Conservation (phyloP, 2,888 invertebrate species). For the Andrena fulva region DNA sequence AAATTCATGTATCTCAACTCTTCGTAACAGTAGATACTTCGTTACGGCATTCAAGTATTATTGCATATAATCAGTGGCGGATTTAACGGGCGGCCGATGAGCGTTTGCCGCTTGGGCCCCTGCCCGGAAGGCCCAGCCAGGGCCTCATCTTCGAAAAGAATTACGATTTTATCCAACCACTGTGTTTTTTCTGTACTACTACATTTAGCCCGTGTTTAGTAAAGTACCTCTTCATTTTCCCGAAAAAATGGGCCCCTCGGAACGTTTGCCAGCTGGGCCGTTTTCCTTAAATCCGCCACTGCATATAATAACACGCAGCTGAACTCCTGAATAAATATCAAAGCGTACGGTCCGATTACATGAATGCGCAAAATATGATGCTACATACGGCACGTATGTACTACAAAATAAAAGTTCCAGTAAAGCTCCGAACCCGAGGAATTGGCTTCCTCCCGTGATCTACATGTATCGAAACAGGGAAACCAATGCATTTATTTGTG, state of each 20-base stretch:
- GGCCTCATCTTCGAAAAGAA: no score
- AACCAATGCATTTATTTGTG: constrained; percentile 45
- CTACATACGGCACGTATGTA: constrained; percentile 53
- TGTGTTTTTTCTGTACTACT: no score
- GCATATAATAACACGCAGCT: neutral
- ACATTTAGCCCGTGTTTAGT: no score
- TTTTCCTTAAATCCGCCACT: no score
- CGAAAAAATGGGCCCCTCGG: no score
- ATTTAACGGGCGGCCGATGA: no score
- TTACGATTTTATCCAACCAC: no score
- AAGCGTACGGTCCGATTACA: constrained; percentile 22
- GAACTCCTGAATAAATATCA: constrained; percentile 38
- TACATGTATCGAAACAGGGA: constrained; percentile 32
- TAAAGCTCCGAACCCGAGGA: constrained; percentile 8
- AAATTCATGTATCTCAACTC: constrained; percentile 11
- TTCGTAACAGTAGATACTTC: constrained; percentile 16
- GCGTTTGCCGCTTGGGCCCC: no score
- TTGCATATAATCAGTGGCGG: neutral
- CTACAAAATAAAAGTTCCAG: constrained; percentile 23
- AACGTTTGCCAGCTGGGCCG: no score
- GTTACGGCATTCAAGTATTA: constrained; percentile 13
- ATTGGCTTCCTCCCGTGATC: neutral
- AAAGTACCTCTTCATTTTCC: no score
- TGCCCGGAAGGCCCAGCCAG: no score
- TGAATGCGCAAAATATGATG: constrained; percentile 38